Base-by-base conservation (phyloP, 2,797 vertebrate species). In the Eospalax fontanierii region DNA sequence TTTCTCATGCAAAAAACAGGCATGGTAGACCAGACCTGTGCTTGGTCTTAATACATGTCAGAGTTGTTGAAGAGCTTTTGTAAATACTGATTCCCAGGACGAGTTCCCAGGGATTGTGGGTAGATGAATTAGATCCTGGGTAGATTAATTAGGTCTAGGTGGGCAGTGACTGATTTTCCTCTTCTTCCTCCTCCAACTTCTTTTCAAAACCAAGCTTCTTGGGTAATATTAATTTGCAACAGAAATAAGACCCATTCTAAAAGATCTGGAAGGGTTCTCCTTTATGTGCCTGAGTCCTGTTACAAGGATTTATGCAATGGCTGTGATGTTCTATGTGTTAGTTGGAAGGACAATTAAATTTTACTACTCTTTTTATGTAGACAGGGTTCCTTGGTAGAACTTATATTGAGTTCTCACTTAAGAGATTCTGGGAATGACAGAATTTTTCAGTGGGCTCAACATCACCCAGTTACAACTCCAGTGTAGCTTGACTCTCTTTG, bases 291-390 rank as follows among this genome's bases (percentile, higher is more conserved):
- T 61, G 59, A 19, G 22, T n/a, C n/a, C n/a, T 57, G 11, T 78
- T 73, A 7, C 18, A 26, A 87, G 54, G 50, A 38, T 75, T 78
- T 85, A 63, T 59, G 61, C 24, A 50, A 33, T n/a, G 82, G 14
- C 5, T 86, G 3, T 1, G 22, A 71, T 65, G 40, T 40, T 59
- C 26, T 46, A 19, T 2, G 35, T 93, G 46, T 40, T 89, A 66
- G 46, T 28, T 73, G 0, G 24, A 89, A 87, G 28, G 18, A 80
- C 79, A 59, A 11, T 57, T 7, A 89, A 22, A 73, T 54, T 65
- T 74, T 46, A 26, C 83, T 75, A 61, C 79, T 84, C 22, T 70
- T 84, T 93, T 90, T 94, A 81, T 80, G 3, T 21, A 94, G 3
- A 59, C 1, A 89, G 14, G 26, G n/a, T 71, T 94, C 24, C 21